Evolutionary conservation across 1,140 invertebrate species (phyloP), one percentile per base, ranked within the genome.

Genomic region (Gonatopus flavifemur): DNA sequence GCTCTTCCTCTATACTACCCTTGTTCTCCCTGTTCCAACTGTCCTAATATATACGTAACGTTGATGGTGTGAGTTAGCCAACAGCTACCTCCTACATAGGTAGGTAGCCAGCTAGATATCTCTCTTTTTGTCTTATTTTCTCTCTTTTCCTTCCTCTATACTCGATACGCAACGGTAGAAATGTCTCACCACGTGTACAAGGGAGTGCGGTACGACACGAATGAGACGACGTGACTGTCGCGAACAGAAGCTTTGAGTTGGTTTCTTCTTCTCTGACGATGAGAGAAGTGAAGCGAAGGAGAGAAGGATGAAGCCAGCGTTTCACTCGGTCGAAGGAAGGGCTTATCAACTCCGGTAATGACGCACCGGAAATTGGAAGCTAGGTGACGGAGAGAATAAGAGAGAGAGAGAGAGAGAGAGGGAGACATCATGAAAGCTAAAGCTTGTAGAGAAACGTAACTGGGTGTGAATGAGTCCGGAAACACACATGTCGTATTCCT

Each of bases 321-420:
- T 60, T 59, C 24, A 46, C 52, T 28, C 51, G 52, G 52, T 15
- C 58, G 48, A n/a, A n/a, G n/a, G n/a, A n/a, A 42, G 42, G 24
- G 15, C 20, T 45, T 40, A 37, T 33, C 49, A 55, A 48, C 32
- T 15, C 32, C 48, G 35, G 36, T 59, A 61, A 54, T 54, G 52
- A 60, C 58, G 52, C 39, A 9, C 57, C 48, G 58, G 58, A 61
- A 61, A 61, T 61, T 61, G 58, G 52, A 56, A 52, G 46, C 35
- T 44, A 39, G 32, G 30, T 39, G 52, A 47, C 48, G 50, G 47
- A 50, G 48, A 48, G 25, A 28, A 12, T 7, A 12, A 28, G 25
- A 28, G 25, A 28, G 25, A 28, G 25, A 28, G 25, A 28, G 25
- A 28, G 25, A 28, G 25, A 28, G 25, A 28, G 25, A 28, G 25